Percentiles rank a stretch among this genome's conserved stretches.
phyloP scores from a whole-genome alignment of 2,797 vertebrate genomes.

The Gallirallus australis region DNA sequence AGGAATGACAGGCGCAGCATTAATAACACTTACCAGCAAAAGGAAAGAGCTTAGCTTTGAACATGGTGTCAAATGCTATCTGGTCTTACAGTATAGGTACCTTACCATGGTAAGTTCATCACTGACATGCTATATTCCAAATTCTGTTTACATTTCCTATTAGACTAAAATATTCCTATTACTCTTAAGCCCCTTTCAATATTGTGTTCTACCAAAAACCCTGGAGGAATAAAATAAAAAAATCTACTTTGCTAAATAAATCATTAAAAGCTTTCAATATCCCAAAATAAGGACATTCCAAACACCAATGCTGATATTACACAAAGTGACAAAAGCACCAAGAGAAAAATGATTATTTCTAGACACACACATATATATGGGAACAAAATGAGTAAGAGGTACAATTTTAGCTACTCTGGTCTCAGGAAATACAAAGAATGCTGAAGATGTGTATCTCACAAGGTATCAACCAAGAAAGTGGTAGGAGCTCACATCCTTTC shows the following conservation, averaged over 20 bases:
- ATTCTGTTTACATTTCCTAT: neutral
- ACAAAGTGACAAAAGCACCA: neutral
- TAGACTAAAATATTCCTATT: neutral
- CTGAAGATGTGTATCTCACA: neutral
- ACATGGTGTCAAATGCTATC: neutral
- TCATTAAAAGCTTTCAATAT: neutral
- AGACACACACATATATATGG: neutral
- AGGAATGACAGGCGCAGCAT: neutral
- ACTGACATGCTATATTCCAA: neutral
- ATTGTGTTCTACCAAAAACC: neutral
- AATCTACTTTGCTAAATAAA: neutral
- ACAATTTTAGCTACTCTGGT: neutral
- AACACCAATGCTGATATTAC: neutral
- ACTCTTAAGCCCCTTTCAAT: neutral
- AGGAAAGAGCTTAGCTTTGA: neutral
- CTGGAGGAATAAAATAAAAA: neutral
- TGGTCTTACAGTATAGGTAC: fast-evolving
- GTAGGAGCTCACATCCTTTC: neutral
- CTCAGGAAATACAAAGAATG: neutral
- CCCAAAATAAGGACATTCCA: neutral
- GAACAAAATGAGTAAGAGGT: neutral
- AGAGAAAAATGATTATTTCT: neutral
- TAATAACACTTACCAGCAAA: neutral
- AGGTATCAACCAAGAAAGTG: neutral
- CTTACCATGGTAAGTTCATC: neutral